These are phyloP conservation scores for Diarsia brunnea DNA, from an alignment of 2,888 invertebrate genomes.

Conservation along the genomic window DNA sequence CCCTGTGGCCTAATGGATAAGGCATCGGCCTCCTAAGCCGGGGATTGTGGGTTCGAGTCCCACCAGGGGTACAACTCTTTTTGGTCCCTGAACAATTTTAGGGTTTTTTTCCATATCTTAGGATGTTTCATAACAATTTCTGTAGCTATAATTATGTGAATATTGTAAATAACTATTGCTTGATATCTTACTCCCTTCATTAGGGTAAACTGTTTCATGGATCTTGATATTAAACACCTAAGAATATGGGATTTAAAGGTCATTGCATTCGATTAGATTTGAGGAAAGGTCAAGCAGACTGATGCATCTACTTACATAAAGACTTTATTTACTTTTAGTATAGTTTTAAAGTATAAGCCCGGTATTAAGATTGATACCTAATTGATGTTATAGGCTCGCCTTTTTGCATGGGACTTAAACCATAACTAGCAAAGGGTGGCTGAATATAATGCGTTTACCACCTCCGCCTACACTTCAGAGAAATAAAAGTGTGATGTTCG, in stretches of 20 bases:
- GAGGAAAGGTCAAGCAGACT: neutral
- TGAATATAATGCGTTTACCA: neutral
- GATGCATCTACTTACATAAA: neutral
- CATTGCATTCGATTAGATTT: neutral
- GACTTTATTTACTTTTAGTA: neutral
- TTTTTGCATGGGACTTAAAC: neutral
- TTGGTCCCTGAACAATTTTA: neutral
- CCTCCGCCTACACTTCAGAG: neutral
- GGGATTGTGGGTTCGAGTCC: slow-evolving; percentile 95
- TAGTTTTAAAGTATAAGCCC: too few relatives aligned
- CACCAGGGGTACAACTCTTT: slow-evolving; percentile 91
- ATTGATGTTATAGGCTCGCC: neutral
- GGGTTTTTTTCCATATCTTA: neutral
- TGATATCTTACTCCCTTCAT: neutral
- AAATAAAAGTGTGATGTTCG: too few relatives aligned
- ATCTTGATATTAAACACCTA: neutral
- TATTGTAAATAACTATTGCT: neutral
- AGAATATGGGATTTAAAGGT: neutral
- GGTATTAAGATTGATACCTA: too few relatives aligned
- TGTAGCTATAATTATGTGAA: neutral
- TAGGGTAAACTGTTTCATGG: neutral
- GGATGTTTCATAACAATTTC: neutral
- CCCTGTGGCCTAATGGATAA: slow-evolving; percentile 95
- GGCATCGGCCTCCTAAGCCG: slow-evolving; percentile 95
- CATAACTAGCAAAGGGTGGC: neutral